Conservation (phyloP, 1,140 invertebrate genomes). For the Uloborus diversus region DNA sequence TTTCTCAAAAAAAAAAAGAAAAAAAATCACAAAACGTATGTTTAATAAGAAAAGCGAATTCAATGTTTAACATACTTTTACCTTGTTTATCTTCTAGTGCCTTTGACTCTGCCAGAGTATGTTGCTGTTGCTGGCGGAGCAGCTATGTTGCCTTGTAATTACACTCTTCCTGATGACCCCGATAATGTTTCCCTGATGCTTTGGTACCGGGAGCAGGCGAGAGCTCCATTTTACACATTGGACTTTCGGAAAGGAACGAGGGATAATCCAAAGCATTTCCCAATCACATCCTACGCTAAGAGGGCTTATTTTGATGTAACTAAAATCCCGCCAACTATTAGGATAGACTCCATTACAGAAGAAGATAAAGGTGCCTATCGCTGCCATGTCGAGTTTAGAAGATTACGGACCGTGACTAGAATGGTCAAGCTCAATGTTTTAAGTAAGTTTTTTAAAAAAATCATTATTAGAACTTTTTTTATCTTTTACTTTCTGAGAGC, state of each 20-base stretch:
- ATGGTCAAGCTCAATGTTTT: slow-evolving; percentile 57
- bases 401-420: slow-evolving; percentile 76
- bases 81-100: slow-evolving; percentile 11
- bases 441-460: slow-evolving; percentile 52
- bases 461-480: too few species aligned
- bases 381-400: slow-evolving; percentile 88
- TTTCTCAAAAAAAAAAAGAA: too few species aligned
- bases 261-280: slow-evolving; percentile 55
- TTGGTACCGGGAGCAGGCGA: slow-evolving; percentile 78
- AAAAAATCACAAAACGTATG: too few species aligned
- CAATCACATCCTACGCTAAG: slow-evolving; percentile 45
- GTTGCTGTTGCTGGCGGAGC: slow-evolving; percentile 76
- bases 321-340: slow-evolving; percentile 73
- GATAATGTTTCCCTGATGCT: slow-evolving; percentile 82
- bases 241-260: slow-evolving; percentile 58
- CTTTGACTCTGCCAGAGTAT: slow-evolving; percentile 42
- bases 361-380: slow-evolving; percentile 89
- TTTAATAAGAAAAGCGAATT: too few species aligned
- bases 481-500: too few species aligned
- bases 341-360: slow-evolving; percentile 78
- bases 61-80: neutral
- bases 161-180: slow-evolving; percentile 73
- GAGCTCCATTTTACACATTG: slow-evolving; percentile 60
- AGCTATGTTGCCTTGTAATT: slow-evolving; percentile 83
- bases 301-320: slow-evolving; percentile 58